Conservation (phyloP, 2,888 invertebrate species). For the Aricia artaxerxes region DNA sequence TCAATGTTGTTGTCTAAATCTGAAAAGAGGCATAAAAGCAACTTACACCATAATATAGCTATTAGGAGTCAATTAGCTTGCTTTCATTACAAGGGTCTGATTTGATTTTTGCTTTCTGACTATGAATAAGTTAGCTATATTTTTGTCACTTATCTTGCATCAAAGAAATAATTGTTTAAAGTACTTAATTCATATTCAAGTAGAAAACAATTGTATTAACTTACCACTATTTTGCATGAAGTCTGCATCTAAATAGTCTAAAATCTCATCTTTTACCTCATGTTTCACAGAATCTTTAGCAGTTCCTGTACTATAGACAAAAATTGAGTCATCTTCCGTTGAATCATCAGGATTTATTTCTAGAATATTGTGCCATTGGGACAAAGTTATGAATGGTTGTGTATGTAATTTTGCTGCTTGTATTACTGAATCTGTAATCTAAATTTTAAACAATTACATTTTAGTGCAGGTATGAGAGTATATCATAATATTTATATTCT, state of each 20-base stretch:
- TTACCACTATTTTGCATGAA: slow-evolving; percentile 49
- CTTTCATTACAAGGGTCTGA: too few relatives aligned
- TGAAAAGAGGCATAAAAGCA: background rate
- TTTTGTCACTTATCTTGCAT: too few relatives aligned
- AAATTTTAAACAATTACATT: background rate
- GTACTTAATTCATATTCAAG: background rate
- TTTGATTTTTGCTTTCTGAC: too few relatives aligned
- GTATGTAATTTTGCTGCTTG: slow-evolving; percentile 43
- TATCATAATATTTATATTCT: too few relatives aligned
- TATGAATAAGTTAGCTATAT: too few relatives aligned
- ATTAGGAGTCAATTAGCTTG: too few relatives aligned
- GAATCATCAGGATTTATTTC: slow-evolving; percentile 41
- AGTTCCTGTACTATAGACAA: slow-evolving; percentile 39
- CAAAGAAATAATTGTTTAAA: too few relatives aligned
- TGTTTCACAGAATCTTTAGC: slow-evolving; percentile 48
- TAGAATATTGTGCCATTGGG: slow-evolving; percentile 42
- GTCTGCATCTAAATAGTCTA: slow-evolving; percentile 49
- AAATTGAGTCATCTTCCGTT: slow-evolving; percentile 41
- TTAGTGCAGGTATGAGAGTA: too few relatives aligned
- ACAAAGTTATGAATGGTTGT: slow-evolving; percentile 46
- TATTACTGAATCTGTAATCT: slow-evolving; percentile 49
- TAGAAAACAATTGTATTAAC: background rate
- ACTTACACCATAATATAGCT: background rate
- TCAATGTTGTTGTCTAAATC: slow-evolving; percentile 16
- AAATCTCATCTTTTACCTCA: slow-evolving; percentile 56